Base-by-base conservation (phyloP, 2,113 vertebrate species). In the Galeopterus variegatus region DNA sequence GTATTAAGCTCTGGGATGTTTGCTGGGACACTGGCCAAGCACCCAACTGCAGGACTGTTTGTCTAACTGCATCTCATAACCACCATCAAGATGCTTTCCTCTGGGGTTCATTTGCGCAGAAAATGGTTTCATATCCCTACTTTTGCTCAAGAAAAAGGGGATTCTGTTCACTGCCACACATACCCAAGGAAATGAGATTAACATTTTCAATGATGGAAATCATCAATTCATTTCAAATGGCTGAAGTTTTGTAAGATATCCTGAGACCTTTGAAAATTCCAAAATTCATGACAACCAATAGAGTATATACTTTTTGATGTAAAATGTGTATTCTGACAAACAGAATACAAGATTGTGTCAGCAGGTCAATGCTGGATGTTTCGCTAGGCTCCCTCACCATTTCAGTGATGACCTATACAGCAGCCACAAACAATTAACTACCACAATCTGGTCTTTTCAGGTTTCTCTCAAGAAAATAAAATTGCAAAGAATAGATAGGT, bases 391-490 rank as follows among this genome's bases (percentile, higher is more conserved):
- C 72, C 76, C 58, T 92, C 1, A 11, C 6, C 85, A 52, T 52
- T 50, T 76, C 36, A 69, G 72, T 67, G 36, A 88, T 2, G 24
- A 19, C 18, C 36, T 70, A 54, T 12, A 54, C 0, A 54, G 54
- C 28, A 58, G 64, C 19, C 52, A 93, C 36, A n/a, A 92, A 77
- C 17, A 72, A 84, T 21, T 6, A 33, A 33, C 11, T n/a, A 28
- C 28, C 65, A 50, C 21, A 75, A 64, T 54, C 18, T 95, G 48
- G 33, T 50, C 58, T 84, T 88, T 93, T 80, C 81, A 12, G 65
- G 31, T 92, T 50, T 81, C 41, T 90, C 26, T 84, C 73, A 81
- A 82, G 84, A 92, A 92, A 92, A 45, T 73, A 82, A 95, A 89
- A 87, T 11, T 87, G 3, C 36, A 77, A 85, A 64, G 13, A 23